These are phyloP conservation scores for Mythimna vitellina DNA, from an alignment of 2,888 invertebrate genomes.

Conservation along the genomic window DNA sequence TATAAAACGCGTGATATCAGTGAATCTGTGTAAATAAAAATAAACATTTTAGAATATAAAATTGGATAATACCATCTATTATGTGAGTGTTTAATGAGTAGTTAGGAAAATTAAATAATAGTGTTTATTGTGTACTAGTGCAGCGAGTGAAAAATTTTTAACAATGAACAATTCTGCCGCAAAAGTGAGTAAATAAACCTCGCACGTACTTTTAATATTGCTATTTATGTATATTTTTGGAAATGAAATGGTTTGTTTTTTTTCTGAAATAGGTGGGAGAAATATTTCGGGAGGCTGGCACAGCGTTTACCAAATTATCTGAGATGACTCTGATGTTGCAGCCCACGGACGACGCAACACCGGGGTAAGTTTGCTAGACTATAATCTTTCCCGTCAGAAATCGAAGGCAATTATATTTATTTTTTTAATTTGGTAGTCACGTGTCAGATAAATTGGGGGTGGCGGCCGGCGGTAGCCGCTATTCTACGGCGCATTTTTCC, in stretches of 20 bases:
- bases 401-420: not conserved
- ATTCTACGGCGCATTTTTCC: not conserved
- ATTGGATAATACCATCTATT: too few relatives aligned
- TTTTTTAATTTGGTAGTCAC: not conserved
- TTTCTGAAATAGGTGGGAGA: constrained; percentile 95
- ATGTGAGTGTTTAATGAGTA: not conserved
- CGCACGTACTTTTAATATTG: not conserved
- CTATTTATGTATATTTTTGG: not conserved
- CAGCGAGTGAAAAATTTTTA: not conserved
- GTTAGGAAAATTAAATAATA: not conserved
- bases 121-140: not conserved
- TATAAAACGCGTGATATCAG: too few relatives aligned
- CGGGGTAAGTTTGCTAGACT: constrained; percentile 90
- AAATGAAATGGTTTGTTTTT: constrained; percentile 11
- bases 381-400: not conserved
- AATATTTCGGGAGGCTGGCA: constrained; percentile 98
- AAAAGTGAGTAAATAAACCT: constrained; percentile 66
- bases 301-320: constrained; percentile 97
- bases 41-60: too few relatives aligned
- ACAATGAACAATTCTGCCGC: constrained; percentile 75
- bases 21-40: too few relatives aligned
- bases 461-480: not conserved
- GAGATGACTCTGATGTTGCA: constrained; percentile 98
- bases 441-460: not conserved
- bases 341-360: constrained; percentile 95